Evolutionary conservation across 2,113 vertebrate species (phyloP), one percentile per base, ranked within the genome.

Genomic region (Chaenocephalus aceratus): DNA sequence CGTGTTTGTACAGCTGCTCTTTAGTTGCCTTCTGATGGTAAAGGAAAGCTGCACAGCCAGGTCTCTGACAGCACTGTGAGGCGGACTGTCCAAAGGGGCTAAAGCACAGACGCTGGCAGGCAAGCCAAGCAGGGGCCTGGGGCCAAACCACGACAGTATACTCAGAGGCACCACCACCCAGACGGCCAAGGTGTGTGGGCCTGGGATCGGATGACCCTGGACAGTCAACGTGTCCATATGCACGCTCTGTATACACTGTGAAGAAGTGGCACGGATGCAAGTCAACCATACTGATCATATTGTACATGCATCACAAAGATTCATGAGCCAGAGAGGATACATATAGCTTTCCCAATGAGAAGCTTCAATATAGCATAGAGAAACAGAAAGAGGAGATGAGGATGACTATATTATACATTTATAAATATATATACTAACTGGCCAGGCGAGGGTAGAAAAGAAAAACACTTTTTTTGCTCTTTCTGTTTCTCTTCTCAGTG

Each of bases 141-240:
- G 80, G 91, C 93, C 94, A 94, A 94, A 94, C 94, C 94, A 94
- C 91, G 83, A 94, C 91, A 93, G 86, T 93, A 85, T 88, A 79
- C 89, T 93, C 91, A 82, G 86, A 86, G 70, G 82, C 88, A 84
- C 83, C 86, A 90, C 94, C 94, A 93, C 94, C 94, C 94, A 94
- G 85, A 84, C 69, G 59, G 92, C 83, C 93, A 89, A 93, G 91
- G 90, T 95, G 94, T 95, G 94, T 94, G 94, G 94, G 88, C 94
- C 84, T 79, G 79, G 78, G 80, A 89, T 84, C 61, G 21, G 77
- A 89, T 89, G 88, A 89, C 88, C 82, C 77, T 71, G 75, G 75
- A 88, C 84, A 84, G 86, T 77, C 45, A 13, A 65, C n/a, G 60
- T 63, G 72, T 75, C 62, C 68, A 88, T 61, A 61, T 85, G 60